phyloP scores from a whole-genome alignment of 1,140 invertebrate genomes.

The Harlomillsia oculata region DNA sequence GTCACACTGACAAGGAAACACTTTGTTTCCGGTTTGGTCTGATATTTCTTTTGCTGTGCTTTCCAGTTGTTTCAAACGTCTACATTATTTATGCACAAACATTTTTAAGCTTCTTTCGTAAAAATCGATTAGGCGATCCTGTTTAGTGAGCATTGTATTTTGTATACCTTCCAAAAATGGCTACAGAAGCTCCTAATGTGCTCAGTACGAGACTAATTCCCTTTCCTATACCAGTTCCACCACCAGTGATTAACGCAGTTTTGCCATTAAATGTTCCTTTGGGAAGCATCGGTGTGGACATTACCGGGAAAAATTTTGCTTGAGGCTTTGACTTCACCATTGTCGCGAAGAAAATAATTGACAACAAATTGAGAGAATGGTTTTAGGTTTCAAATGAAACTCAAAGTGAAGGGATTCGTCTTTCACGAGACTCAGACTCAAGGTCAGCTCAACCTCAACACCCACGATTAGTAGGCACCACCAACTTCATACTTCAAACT shows the following conservation, averaged over 20 bases:
- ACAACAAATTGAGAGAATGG: background rate
- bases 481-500: no score
- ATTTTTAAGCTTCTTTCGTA: background rate
- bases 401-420: no score
- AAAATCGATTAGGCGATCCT: background rate
- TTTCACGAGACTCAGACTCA: no score
- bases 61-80: slow-evolving; percentile 44
- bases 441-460: no score
- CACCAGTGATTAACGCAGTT: slow-evolving; percentile 49
- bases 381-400: background rate
- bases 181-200: slow-evolving; percentile 47
- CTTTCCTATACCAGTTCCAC: slow-evolving; percentile 37
- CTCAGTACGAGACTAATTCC: slow-evolving; percentile 48
- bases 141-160: background rate
- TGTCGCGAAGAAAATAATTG: background rate
- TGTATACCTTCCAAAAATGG: slow-evolving; percentile 43
- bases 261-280: slow-evolving; percentile 42
- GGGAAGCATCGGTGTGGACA: slow-evolving; percentile 40
- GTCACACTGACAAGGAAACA: slow-evolving; percentile 42
- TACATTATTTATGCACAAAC: background rate
- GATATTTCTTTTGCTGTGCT: slow-evolving; percentile 45
- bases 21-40: slow-evolving; percentile 42
- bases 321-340: slow-evolving; percentile 19
- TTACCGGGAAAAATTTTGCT: slow-evolving; percentile 38
- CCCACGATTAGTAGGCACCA: no score